These are phyloP conservation scores for Ailurus styani DNA, from an alignment of 2,113 vertebrate species.

Conservation along the genomic window DNA sequence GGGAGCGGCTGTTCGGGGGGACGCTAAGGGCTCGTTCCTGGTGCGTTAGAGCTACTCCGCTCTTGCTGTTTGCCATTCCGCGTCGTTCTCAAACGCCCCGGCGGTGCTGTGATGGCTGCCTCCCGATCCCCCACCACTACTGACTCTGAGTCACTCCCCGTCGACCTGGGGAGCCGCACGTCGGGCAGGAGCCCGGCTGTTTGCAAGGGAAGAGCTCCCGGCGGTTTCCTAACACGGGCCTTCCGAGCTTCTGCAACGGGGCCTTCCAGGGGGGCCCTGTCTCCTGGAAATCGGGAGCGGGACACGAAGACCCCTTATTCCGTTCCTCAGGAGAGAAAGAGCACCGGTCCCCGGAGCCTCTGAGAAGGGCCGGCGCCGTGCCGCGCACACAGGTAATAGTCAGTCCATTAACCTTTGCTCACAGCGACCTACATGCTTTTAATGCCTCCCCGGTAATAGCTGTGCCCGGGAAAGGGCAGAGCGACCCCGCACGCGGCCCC, in stretches of 20 bases:
- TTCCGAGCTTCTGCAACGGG: not conserved
- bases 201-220: not conserved
- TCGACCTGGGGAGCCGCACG: accelerated
- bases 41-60: accelerated
- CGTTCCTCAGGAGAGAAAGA: not conserved
- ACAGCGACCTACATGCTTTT: slow-evolving; percentile 85
- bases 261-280: accelerated
- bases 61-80: not conserved
- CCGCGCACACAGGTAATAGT: slow-evolving; percentile 93
- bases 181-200: not conserved
- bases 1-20: not conserved
- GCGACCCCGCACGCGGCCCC: slow-evolving; percentile 68
- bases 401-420: slow-evolving; percentile 99
- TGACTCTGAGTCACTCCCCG: accelerated
- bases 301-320: not conserved
- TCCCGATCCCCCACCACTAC: not conserved
- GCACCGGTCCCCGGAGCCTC: not conserved
- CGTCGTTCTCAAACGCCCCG: accelerated
- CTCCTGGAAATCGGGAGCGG: not conserved
- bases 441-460: slow-evolving; percentile 93
- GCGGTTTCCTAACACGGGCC: not conserved
- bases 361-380: not conserved
- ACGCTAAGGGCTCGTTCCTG: not conserved
- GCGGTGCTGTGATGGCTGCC: accelerated
- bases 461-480: slow-evolving; percentile 92